Conservation (phyloP, 1,140 invertebrate species). For the Lerema accius region DNA sequence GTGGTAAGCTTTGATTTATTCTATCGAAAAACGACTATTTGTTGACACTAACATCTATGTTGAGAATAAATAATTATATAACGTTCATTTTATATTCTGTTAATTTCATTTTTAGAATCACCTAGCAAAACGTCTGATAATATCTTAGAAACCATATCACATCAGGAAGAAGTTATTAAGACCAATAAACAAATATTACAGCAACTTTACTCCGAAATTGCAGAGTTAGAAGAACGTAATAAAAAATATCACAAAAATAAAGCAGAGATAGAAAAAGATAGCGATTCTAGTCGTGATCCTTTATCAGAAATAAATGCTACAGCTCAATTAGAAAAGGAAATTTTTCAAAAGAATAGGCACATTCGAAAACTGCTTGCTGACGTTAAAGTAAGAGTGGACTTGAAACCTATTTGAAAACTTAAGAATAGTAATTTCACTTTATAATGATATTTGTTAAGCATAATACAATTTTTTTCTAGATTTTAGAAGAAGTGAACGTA, state of each 20-base stretch:
- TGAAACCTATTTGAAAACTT: not conserved
- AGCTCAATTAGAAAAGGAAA: constrained; percentile 80
- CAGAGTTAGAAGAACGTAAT: constrained; percentile 81
- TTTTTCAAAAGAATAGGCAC: constrained; percentile 86
- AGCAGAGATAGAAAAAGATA: constrained; percentile 58
- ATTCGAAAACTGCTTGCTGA: constrained; percentile 86
- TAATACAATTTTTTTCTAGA: constrained; percentile 67
- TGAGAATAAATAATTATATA: too few species aligned
- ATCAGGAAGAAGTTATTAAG: constrained; percentile 80
- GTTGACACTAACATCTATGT: too few species aligned
- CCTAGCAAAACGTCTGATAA: constrained; percentile 52
- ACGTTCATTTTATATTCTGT: too few species aligned
- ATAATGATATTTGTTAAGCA: too few species aligned
- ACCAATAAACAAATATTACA: constrained; percentile 77
- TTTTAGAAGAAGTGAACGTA: constrained; percentile 86
- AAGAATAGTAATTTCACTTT: too few species aligned
- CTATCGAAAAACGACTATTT: too few species aligned
- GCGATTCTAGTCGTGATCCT: constrained; percentile 79
- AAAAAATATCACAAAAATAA: constrained; percentile 68
- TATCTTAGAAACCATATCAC: constrained; percentile 70
- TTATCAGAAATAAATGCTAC: constrained; percentile 71
- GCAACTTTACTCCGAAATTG: constrained; percentile 80
- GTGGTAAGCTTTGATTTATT: constrained; percentile 26
- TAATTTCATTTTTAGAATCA: constrained; percentile 48
- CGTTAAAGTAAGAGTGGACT: constrained; percentile 82